These are phyloP conservation scores for Rhyzopertha dominica DNA, from an alignment of 1,140 invertebrate species.

Conservation along the genomic window DNA sequence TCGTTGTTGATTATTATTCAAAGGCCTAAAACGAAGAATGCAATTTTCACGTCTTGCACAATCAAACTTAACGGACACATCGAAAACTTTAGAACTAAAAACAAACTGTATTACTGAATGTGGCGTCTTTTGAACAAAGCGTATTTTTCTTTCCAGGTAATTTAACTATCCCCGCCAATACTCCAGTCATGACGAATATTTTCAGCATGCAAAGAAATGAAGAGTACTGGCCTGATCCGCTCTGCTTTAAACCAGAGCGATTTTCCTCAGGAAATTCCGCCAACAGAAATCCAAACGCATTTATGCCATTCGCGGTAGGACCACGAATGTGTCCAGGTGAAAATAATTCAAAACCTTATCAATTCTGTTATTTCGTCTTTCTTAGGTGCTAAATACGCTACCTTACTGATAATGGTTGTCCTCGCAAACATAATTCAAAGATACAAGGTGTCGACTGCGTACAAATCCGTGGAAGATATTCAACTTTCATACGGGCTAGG, in stretches of 20 bases:
- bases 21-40: too few relatives aligned
- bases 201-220: conserved; percentile 2
- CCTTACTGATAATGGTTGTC: conserved; percentile 8
- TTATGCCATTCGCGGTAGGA: conserved; percentile 10
- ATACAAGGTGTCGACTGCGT: conserved; percentile 9
- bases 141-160: too few relatives aligned
- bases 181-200: too few relatives aligned
- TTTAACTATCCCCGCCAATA: too few relatives aligned
- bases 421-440: conserved; percentile 9
- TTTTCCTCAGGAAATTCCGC: conserved; percentile 3
- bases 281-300: conserved; percentile 6
- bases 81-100: too few relatives aligned
- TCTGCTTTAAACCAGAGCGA: conserved; percentile 9
- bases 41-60: too few relatives aligned
- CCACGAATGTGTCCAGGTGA: conserved; percentile 8
- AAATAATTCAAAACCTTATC: neutral
- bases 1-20: too few relatives aligned
- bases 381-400: conserved; percentile 9
- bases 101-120: too few relatives aligned
- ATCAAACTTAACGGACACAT: too few relatives aligned
- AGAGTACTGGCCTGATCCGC: conserved; percentile 7
- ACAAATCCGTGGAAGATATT: too few relatives aligned
- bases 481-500: too few relatives aligned
- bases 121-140: too few relatives aligned
- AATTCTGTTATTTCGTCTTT: neutral